Evolutionary conservation across 2,113 vertebrate species (phyloP), one percentile per base, ranked within the genome.

Genomic region (Tetrax tetrax): DNA sequence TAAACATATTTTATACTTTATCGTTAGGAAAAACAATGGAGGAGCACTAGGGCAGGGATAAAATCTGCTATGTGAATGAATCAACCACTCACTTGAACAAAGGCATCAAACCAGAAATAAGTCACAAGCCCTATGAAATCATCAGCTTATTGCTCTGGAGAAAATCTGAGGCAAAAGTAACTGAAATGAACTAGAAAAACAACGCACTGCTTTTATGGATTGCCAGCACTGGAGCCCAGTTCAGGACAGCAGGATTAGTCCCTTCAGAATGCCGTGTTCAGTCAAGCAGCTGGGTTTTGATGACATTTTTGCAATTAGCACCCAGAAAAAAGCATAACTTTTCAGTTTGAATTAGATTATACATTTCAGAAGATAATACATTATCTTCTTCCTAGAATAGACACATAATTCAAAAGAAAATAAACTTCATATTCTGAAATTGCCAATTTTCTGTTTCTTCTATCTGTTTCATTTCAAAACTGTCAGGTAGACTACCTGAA

Each of bases 91-190:
- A 6, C 12, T 41, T 68, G 17, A 78, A 83, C 4, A 86, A 68
- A 80, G 31, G 10, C 11, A 68, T 27, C 23, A 41, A 50, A 89
- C 4, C 4, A 83, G 19, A 47, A 72, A 21, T 27, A 59, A 66
- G 10, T 47, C 14, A n/a, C 24, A 47, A 35, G 5, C 4, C 27
- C 18, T 37, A 6, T 14, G 47, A 87, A 87, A 54, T 0, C 0
- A 53, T 22, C 13, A 35, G 21, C 4, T 53, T 20, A 12, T 25
- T 38, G 35, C 12, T 47, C 9, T 22, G 35, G 38, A 75, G 35
- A 80, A 69, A 88, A 56, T 23, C 17, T 31, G 7, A n/a, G 43
- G 60, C 29, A 35, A 88, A 41, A 70, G 13, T 18, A 70, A 69
- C 11, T 35, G 47, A 84, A 70, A 59, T 14, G 13, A 72, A 28